These are phyloP conservation scores for Eupithecia centaureata DNA, from an alignment of 2,888 invertebrate species.

Conservation along the genomic window DNA sequence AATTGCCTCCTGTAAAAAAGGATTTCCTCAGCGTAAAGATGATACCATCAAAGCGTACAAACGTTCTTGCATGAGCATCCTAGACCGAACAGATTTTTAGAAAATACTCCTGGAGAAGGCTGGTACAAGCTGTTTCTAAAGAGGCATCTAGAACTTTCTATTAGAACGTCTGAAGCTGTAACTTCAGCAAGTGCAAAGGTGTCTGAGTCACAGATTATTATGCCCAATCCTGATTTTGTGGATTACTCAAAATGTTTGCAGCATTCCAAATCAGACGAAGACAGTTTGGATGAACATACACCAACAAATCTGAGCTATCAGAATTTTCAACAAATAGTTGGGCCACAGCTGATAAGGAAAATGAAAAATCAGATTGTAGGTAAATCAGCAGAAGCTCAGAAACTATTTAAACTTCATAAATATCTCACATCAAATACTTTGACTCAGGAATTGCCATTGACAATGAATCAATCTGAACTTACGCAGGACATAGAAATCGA, in stretches of 20 bases:
- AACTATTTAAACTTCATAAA: slow-evolving; percentile 36
- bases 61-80: too few relatives aligned
- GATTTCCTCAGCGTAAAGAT: slow-evolving; percentile 3
- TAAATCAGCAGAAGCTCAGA: slow-evolving; percentile 30
- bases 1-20: slow-evolving; percentile 4
- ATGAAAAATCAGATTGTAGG: slow-evolving; percentile 32
- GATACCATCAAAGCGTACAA: slow-evolving; percentile 6
- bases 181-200: too few relatives aligned
- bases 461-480: too few relatives aligned
- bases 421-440: too few relatives aligned
- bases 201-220: too few relatives aligned
- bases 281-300: slow-evolving; percentile 17
- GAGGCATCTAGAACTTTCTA: too few relatives aligned
- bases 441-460: too few relatives aligned
- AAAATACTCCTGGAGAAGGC: too few relatives aligned
- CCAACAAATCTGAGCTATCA: slow-evolving; percentile 4
- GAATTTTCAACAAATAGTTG: slow-evolving; percentile 30
- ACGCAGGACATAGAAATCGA: too few relatives aligned
- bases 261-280: background rate
- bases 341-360: slow-evolving; percentile 36
- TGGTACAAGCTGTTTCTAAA: too few relatives aligned
- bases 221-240: slow-evolving; percentile 37
- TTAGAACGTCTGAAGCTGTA: slow-evolving; percentile 14
- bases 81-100: too few relatives aligned
- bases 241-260: slow-evolving; percentile 39